Evolutionary conservation across 2,113 vertebrate genomes (phyloP), one percentile per base, ranked within the genome.

Genomic region (Ranitomeya variabilis): DNA sequence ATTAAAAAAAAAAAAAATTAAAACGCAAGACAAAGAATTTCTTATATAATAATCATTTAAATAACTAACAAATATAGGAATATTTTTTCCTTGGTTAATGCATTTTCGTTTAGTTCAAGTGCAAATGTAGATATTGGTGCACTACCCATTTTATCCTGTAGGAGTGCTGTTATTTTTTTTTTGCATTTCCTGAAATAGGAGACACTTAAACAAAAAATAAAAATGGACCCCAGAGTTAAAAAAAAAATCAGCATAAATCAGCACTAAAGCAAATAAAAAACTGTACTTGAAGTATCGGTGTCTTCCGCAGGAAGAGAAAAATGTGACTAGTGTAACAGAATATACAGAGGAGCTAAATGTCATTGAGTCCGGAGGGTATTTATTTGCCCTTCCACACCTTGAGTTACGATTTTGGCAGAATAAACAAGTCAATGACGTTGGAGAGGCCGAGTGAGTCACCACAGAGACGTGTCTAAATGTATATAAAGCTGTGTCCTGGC

Each of bases 351-450:
- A 52, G 21, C 81, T 37, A 69, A 83, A 83, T 69, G 54, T 67
- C 81, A 52, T 14, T 16, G 11, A n/a, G 54, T 52, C 81, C 64
- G 21, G 16, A 52, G 59, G 81, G 64, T 62, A 26, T 71, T 55
- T 84, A 69, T 86, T 86, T 86, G 52, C 73, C 31, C n/a, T 76
- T 86, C 57, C 73, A 77, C 71, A 19, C 84, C 84, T 60, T 62
- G 71, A 45, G 62, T 86, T 62, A 73, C 23, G 84, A 86, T 76
- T 60, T 60, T 23, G 18, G 69, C 19, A 77, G 71, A 60, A 60
- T 86, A 86, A 86, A 86, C 84, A 86, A 18, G 26, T 59, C 52
- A 76, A 18, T 76, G 71, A 76, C 67, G 69, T 74, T 74, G 31
- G 52, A 86, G 23, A n/a, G 54, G 26, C 26, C 9, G 21, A 83